Evolutionary conservation across 2,797 vertebrate genomes (phyloP), one percentile per base, ranked within the genome.

Genomic region (Artibeus jamaicensis): DNA sequence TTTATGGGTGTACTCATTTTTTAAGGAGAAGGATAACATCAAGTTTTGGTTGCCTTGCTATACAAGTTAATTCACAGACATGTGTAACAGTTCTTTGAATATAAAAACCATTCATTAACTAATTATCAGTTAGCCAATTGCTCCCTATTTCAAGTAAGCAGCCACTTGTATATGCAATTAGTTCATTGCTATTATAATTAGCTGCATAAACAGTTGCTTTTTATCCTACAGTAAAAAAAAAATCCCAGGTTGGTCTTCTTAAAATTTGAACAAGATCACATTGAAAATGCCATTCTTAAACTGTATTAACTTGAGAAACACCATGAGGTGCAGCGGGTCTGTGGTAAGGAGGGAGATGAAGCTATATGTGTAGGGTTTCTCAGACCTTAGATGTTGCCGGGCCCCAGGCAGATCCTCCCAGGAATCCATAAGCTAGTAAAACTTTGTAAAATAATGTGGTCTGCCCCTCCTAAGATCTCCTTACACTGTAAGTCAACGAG

Each of bases 101-200:
- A 84, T 94, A 92, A 96, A 96, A 96, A 37, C 34, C 53, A 53
- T 94, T 97, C 93, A 96, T 94, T 96, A 96, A 67, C 96, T 97
- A 95, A 96, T 96, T 96, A 94, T 89, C 87, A 96, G 87, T 96
- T 94, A 97, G 89, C 70, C 93, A 94, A 11, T 94, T 96, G 94
- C 89, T 57, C 82, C 96, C n/a, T 85, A 74, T 94, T 93, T 96
- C 81, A 95, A 97, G 48, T 97, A 96, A 97, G 85, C 95, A 86
- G 91, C 73, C 96, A 97, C 84, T 92, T 97, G 95, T 96, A 93
- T 90, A 87, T 79, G 81, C 84, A 97, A 70, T 97, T 96, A 96
- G 86, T 89, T 97, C 91, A 95, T 92, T 96, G 96, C 76, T 57
- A 79, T 93, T 95, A 65, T 92, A 97, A 96, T 96, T 97, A 94